A percentile compares a stretch with the other conserved stretches of the same genome.
phyloP scores from a whole-genome alignment of 2,113 vertebrate genomes.

The Proterorhinus semilunaris region DNA sequence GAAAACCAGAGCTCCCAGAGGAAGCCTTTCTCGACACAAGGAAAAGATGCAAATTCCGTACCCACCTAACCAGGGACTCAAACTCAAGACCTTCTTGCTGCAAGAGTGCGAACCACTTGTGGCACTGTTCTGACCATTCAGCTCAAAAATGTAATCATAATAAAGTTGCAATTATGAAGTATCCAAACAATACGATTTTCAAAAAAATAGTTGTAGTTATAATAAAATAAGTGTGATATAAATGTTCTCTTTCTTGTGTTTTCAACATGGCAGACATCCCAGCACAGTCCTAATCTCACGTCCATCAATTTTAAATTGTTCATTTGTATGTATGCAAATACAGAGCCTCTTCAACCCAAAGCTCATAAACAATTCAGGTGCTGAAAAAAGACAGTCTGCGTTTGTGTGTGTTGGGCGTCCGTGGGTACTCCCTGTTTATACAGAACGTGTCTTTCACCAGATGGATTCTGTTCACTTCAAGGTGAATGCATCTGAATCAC shows the following conservation, averaged over 20 bases:
- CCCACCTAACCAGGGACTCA: too few species aligned
- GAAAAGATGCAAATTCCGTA: too few species aligned
- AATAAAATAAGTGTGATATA: too few species aligned
- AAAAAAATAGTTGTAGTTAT: too few species aligned
- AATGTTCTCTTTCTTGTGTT: background rate
- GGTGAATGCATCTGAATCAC: constrained; percentile 60
- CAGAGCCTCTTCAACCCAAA: constrained; percentile 21
- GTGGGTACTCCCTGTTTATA: constrained; percentile 34
- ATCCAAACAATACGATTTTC: too few species aligned
- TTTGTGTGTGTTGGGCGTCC: constrained; percentile 18
- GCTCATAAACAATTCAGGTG: constrained; percentile 48
- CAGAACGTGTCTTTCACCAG: constrained; percentile 40
- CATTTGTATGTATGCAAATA: constrained; percentile 52
- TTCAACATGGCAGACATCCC: constrained; percentile 16
- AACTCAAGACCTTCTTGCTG: too few species aligned
- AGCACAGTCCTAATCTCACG: constrained; percentile 12
- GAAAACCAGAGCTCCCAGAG: too few species aligned
- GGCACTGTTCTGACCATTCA: too few species aligned
- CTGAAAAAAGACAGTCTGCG: constrained; percentile 34
- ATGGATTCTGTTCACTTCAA: constrained; percentile 60
- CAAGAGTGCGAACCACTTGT: too few species aligned
- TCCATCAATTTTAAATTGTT: constrained; percentile 39
- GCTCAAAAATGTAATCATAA: too few species aligned
- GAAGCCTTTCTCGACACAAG: too few species aligned
- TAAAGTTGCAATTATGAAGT: too few species aligned